These are phyloP conservation scores for Catharus bicknelli DNA, from an alignment of 2,113 vertebrate species.

Conservation along the genomic window DNA sequence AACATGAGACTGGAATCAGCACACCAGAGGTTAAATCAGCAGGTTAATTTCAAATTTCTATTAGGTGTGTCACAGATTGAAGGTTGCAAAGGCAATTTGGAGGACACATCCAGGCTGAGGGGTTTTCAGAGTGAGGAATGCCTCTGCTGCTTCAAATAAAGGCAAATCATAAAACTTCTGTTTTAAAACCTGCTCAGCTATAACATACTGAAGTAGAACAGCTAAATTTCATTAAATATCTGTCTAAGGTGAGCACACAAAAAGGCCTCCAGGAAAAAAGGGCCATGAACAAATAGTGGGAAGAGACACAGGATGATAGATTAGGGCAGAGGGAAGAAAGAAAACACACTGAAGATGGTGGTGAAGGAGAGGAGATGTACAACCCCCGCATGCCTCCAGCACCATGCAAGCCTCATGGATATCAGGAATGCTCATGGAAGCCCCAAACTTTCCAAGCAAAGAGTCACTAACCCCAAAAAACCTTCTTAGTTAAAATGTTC, in stretches of 20 bases:
- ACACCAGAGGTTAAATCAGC: neutral
- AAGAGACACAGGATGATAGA: neutral
- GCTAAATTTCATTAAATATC: neutral
- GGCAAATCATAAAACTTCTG: neutral
- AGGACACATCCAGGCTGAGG: neutral
- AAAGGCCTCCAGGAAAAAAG: neutral
- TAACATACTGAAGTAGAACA: neutral
- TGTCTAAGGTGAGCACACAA: rapidly evolving
- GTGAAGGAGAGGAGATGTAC: neutral
- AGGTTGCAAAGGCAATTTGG: neutral
- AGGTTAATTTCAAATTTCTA: neutral
- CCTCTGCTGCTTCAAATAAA: neutral
- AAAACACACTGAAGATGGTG: neutral
- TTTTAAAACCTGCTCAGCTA: neutral
- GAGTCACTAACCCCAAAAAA: neutral
- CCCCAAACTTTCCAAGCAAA: neutral
- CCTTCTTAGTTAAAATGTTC: neutral
- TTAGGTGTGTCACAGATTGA: neutral
- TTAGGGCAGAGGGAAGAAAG: neutral
- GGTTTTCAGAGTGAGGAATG: neutral
- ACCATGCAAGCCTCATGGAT: neutral
- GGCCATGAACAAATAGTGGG: rapidly evolving
- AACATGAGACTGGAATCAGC: neutral
- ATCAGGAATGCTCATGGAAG: neutral
- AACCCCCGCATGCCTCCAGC: neutral